Base-by-base conservation (phyloP, 1,140 invertebrate genomes). In the Macrocentrus cingulum region DNA sequence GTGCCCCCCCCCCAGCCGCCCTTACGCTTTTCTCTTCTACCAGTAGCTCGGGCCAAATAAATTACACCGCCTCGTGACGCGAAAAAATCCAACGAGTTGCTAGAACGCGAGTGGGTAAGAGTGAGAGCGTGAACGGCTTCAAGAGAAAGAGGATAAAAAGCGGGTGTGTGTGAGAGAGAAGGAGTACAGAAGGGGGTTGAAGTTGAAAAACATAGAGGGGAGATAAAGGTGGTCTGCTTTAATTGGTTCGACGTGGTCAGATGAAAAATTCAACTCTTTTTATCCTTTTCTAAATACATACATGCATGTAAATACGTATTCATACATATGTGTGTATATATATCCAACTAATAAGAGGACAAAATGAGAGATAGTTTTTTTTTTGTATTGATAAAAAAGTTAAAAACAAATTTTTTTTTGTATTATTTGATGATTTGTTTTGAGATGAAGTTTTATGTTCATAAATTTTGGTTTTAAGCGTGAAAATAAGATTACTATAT, bases 211-310 rank as follows among this genome's bases (percentile, higher is more conserved):
- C 13, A 29, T 15, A 7, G 9, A 49, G n/a, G 36, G 9, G 41
- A 54, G 34, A 29, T 23, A 32, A 46, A 18, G 25, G 49, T 44
- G 71, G 74, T 75, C 67, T 69, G 72, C 71, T 77, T 77, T 77
- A 76, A 77, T 76, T 76, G 72, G 74, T 76, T 77, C 72, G 75
- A 76, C 72, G 72, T 76, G 74, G 75, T 77, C 72, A 75, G 73
- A 77, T 77, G 71, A 77, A 77, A 77, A 76, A 77, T 76, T 76
- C 72, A 76, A 76, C 68, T 68, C 65, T 63, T 67, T 59, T 55
- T 53, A 13, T 56, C 19, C 1, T 54, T 50, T 9, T 18, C 7
- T 16, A 25, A n/a, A n/a, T 32, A 32, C 29, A 15, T 34, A 18
- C 34, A 19, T 1, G 4, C 19, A 18, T 7, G 19, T 9, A 13